Conservation (phyloP, 2,113 vertebrate species). For the Tyrannus savana region DNA sequence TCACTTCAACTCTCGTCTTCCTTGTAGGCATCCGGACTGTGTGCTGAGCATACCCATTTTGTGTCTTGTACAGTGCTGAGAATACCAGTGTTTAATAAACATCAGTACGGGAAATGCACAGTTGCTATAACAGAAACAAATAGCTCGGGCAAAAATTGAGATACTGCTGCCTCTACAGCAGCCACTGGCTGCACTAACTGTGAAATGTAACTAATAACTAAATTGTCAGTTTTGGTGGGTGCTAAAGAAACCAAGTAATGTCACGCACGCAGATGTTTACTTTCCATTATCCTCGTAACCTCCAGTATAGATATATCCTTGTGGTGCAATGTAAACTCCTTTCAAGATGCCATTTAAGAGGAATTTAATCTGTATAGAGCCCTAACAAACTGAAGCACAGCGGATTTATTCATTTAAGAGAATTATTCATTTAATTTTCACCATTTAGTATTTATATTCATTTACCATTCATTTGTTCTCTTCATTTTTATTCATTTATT, state of each 20-base stretch:
- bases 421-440: constrained; percentile 79
- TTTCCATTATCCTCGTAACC: constrained; percentile 18
- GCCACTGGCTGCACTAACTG: not conserved
- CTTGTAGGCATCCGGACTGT: not conserved
- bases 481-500: constrained; percentile 79
- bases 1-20: not conserved
- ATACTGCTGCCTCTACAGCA: not conserved
- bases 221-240: not conserved
- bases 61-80: not conserved
- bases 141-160: not conserved
- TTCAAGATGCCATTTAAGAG: constrained; percentile 52
- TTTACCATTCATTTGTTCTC: constrained; percentile 78
- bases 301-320: not conserved
- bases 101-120: not conserved
- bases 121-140: not conserved
- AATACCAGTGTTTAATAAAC: not conserved
- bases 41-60: not conserved
- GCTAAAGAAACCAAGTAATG: not conserved
- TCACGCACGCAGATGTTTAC: not conserved
- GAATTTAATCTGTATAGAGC: constrained; percentile 21
- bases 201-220: not conserved
- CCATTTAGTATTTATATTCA: constrained; percentile 75
- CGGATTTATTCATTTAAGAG: constrained; percentile 73
- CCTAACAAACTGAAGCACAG: constrained; percentile 58
- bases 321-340: constrained; percentile 20